Evolutionary conservation across 2,113 vertebrate genomes (phyloP).

Genomic region (Panthera tigris): DNA sequence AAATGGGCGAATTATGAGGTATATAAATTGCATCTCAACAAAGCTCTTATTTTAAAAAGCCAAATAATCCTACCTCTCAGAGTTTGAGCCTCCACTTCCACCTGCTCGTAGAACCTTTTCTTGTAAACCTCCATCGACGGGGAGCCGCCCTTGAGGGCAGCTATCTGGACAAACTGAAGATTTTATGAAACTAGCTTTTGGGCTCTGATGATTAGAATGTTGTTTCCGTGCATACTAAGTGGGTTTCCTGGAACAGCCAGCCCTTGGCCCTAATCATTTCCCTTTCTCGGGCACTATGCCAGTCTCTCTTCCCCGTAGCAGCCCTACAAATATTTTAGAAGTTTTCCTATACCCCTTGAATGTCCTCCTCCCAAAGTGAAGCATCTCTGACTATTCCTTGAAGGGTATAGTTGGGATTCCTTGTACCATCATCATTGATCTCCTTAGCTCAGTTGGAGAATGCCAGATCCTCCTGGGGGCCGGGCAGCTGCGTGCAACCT

Average conservation of each 20-base stretch:
- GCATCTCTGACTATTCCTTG: not conserved
- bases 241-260: not conserved
- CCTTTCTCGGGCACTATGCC: not conserved
- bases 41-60: not conserved
- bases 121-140: not conserved
- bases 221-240: not conserved
- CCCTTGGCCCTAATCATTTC: not conserved
- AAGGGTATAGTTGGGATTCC: not conserved
- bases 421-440: accelerated
- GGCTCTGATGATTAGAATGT: not conserved
- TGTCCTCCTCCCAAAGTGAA: not conserved
- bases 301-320: not conserved
- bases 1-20: not conserved
- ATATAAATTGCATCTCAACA: not conserved
- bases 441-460: not conserved
- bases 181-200: not conserved
- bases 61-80: not conserved
- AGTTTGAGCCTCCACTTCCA: not conserved
- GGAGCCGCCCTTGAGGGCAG: not conserved
- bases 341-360: not conserved
- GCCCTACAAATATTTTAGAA: not conserved
- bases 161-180: not conserved
- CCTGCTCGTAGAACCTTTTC: not conserved
- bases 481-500: accelerated
- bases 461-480: not conserved